phyloP scores from a whole-genome alignment of 2,797 vertebrate species.

The Parambassis ranga region DNA sequence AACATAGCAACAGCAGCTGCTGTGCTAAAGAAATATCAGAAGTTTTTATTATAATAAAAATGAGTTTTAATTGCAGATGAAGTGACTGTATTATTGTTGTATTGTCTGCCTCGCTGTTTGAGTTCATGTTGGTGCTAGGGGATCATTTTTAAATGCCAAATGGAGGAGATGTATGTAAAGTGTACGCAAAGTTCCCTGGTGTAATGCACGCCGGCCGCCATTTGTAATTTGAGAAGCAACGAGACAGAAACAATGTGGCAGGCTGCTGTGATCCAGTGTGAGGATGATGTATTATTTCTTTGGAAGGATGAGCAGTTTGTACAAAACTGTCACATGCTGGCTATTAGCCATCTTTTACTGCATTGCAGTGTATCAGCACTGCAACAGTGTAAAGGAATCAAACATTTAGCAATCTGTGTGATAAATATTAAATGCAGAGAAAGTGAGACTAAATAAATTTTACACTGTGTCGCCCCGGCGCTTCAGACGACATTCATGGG shows the following conservation, averaged over 20 bases:
- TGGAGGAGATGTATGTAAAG: constrained; percentile 70
- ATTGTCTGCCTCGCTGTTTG: background rate
- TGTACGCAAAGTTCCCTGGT: constrained; percentile 10
- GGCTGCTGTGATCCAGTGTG: background rate
- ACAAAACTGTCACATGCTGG: constrained; percentile 50
- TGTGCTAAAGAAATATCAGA: too few relatives aligned
- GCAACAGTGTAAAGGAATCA: constrained; percentile 47
- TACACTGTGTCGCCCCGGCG: constrained; percentile 27
- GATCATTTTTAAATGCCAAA: constrained; percentile 41
- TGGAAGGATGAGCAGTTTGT: constrained; percentile 40
- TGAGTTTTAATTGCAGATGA: too few relatives aligned
- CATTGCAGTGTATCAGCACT: constrained; percentile 62
- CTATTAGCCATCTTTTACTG: constrained; percentile 61
- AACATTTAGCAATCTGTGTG: constrained; percentile 42
- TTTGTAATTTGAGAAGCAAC: constrained; percentile 13
- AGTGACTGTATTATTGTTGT: too few relatives aligned
- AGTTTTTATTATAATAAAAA: too few relatives aligned
- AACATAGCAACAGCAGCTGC: too few relatives aligned
- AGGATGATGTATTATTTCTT: constrained; percentile 21
- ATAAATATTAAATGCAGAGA: constrained; percentile 35
- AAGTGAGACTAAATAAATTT: constrained; percentile 29
- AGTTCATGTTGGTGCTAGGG: background rate
- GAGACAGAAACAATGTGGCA: background rate
- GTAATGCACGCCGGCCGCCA: constrained; percentile 24
- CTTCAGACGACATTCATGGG: constrained; percentile 38